Conservation (phyloP, 2,113 vertebrate species). For the Hydrolagus affinis region DNA sequence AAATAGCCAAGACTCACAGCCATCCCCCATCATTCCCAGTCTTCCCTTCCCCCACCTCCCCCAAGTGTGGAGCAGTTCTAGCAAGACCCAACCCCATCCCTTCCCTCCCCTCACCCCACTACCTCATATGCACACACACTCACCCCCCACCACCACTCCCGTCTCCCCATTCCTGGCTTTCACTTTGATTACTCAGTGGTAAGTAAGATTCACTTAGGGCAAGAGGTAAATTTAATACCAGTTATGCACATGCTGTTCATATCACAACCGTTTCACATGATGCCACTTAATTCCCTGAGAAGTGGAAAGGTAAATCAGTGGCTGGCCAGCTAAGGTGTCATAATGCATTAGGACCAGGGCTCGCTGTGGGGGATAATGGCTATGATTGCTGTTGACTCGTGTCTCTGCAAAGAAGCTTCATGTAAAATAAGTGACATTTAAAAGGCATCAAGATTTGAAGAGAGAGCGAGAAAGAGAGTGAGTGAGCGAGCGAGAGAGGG, state of each 20-base stretch:
- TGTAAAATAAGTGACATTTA: constrained; percentile 94
- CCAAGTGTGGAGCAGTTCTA: constrained; percentile 69
- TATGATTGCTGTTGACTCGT: constrained; percentile 83
- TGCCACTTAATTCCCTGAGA: constrained; percentile 92
- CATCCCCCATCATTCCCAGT: no score
- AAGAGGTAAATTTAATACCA: constrained; percentile 82
- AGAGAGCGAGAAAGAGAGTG: no score
- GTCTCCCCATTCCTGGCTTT: constrained; percentile 76
- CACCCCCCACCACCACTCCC: no score
- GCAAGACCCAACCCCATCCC: no score
- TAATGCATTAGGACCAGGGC: constrained; percentile 76
- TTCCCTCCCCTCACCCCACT: no score
- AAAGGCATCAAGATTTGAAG: constrained; percentile 83
- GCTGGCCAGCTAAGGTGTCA: constrained; percentile 71
- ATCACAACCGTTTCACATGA: constrained; percentile 89
- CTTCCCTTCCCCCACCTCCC: constrained; percentile 36
- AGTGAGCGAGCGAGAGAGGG: no score
- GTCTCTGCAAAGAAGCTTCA: constrained; percentile 74
- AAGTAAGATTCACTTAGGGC: constrained; percentile 90
- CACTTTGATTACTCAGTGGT: constrained; percentile 89
- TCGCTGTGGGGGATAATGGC: constrained; percentile 83
- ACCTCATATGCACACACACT: no score
- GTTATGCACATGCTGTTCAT: constrained; percentile 93
- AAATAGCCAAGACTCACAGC: constrained; percentile 61
- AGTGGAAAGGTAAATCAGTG: constrained; percentile 79